These are phyloP conservation scores for Drosophila fulvimacula DNA, from an alignment of 2,888 invertebrate genomes.

Conservation along the genomic window DNA sequence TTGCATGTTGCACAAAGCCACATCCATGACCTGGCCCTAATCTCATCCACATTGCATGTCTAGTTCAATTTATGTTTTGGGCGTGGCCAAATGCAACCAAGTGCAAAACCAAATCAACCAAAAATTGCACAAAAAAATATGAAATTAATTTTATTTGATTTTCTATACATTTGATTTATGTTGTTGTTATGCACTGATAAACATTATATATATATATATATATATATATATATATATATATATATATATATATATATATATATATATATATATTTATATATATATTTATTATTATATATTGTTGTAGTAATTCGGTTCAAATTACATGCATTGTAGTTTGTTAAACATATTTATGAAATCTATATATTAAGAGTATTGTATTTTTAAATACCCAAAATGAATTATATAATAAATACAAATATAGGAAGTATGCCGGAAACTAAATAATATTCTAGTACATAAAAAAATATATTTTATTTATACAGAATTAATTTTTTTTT, in stretches of 20 bases:
- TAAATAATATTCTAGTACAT: too few species aligned
- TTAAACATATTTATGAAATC: background rate
- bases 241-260: background rate
- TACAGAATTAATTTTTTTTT: too few species aligned
- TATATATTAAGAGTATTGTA: background rate
- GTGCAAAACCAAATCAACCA: slow-evolving; percentile 74
- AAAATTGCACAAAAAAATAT: slow-evolving; percentile 65
- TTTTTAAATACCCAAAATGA: background rate
- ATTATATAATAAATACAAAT: background rate
- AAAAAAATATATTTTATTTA: too few species aligned
- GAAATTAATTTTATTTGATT: slow-evolving; percentile 45
- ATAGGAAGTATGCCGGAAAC: background rate
- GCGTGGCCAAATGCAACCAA: slow-evolving; percentile 47
- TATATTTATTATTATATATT: background rate
- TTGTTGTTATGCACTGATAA: slow-evolving; percentile 13
- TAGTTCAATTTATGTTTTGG: slow-evolving; percentile 14
- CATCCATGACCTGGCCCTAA: background rate
- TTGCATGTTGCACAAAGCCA: slow-evolving; percentile 10
- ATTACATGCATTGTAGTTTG: background rate
- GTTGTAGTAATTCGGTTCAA: background rate
- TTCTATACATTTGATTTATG: slow-evolving; percentile 2
- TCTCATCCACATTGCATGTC: background rate
- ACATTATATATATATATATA: background rate
- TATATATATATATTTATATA: background rate
- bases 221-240: background rate